Evolutionary conservation across 2,113 vertebrate species (phyloP).

Genomic region (Illadopsis cleaveri): DNA sequence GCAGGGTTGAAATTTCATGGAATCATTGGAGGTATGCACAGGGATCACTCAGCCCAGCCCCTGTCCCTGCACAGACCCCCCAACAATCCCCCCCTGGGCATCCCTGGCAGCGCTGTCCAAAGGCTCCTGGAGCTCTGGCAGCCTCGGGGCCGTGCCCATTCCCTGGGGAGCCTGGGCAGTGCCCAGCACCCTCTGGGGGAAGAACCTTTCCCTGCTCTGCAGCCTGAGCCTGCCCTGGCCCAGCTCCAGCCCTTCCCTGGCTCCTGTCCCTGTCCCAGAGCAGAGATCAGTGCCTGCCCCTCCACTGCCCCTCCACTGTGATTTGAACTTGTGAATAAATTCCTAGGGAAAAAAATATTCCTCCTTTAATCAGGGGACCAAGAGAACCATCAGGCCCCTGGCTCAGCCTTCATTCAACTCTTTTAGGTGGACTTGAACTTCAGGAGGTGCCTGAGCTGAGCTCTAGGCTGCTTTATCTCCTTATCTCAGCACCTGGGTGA

Average conservation of each 20-base stretch:
- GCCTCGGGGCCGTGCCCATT: neutral
- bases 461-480: neutral
- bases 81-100: neutral
- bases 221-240: neutral
- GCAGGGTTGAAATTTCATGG: neutral
- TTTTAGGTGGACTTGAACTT: neutral
- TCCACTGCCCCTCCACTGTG: neutral
- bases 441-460: neutral
- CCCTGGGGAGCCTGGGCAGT: neutral
- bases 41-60: rapidly evolving
- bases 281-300: neutral
- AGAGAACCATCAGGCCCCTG: neutral
- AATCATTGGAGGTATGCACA: neutral
- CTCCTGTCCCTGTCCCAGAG: neutral
- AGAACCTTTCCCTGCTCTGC: neutral
- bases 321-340: neutral
- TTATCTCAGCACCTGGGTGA: neutral
- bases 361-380: neutral
- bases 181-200: neutral
- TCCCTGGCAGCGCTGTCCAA: neutral
- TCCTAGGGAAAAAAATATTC: neutral
- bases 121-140: neutral
- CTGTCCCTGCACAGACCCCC: neutral
- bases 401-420: neutral
- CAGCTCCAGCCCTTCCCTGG: neutral